phyloP scores from a whole-genome alignment of 2,888 invertebrate species.

The Ptilodon capucinus region DNA sequence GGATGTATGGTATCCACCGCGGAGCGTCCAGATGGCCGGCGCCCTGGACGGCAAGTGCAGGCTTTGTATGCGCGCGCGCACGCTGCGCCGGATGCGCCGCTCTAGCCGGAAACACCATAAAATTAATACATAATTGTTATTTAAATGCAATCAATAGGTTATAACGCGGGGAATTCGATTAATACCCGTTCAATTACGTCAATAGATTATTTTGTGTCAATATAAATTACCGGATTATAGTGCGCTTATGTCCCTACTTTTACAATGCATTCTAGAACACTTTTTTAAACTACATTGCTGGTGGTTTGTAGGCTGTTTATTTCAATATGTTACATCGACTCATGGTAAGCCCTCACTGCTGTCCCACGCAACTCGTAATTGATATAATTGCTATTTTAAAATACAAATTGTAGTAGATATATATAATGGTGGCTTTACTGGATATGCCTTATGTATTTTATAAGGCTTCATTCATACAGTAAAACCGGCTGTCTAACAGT shows the following conservation, averaged over 20 bases:
- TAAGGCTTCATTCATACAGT: no score
- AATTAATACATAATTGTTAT: conserved; percentile 65
- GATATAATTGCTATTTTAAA: not conserved
- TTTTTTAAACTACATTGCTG: no score
- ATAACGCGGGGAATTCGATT: conserved; percentile 27
- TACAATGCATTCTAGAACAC: no score
- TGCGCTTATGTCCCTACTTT: not conserved
- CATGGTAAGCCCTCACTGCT: no score
- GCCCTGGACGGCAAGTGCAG: conserved; percentile 42
- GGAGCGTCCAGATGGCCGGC: conserved; percentile 57
- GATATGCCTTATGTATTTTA: no score
- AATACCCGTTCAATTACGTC: conserved; percentile 15
- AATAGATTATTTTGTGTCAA: not conserved
- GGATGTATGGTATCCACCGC: conserved; percentile 31
- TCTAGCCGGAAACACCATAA: conserved; percentile 58
- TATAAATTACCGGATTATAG: not conserved
- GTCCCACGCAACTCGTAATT: not conserved
- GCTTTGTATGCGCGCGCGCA: conserved; percentile 65
- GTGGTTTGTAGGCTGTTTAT: no score
- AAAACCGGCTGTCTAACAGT: no score
- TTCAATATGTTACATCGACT: no score
- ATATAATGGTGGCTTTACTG: no score
- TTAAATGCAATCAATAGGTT: conserved; percentile 53
- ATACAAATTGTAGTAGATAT: no score
- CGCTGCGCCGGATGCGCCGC: conserved; percentile 53